Evolutionary conservation across 2,888 invertebrate genomes (phyloP).

Genomic region (Barypeithes pellucidus): DNA sequence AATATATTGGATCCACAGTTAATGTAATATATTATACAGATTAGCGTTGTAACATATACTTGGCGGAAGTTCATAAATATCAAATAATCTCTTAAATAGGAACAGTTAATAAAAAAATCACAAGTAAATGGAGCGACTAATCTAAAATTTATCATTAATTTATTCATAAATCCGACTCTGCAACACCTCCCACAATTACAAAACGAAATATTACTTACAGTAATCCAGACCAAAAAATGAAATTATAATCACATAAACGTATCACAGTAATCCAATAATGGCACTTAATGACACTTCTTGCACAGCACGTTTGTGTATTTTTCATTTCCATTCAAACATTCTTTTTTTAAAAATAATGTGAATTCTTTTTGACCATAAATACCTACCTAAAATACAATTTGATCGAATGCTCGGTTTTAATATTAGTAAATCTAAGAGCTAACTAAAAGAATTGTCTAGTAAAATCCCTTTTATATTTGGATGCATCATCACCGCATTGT

Average conservation of each 20-base stretch:
- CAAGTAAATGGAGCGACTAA: too few relatives aligned
- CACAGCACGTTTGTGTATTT: slow-evolving; percentile 21
- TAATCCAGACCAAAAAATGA: slow-evolving; percentile 26
- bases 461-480: slow-evolving; percentile 54
- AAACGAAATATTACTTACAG: slow-evolving; percentile 37
- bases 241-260: slow-evolving; percentile 20
- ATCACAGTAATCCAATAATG: slow-evolving; percentile 30
- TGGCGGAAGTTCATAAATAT: too few relatives aligned
- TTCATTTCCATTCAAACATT: neutral
- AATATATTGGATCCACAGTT: too few relatives aligned
- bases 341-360: neutral
- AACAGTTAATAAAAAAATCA: too few relatives aligned
- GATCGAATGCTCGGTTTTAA: slow-evolving; percentile 31
- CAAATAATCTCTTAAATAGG: too few relatives aligned
- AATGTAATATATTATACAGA: too few relatives aligned
- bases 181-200: neutral
- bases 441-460: slow-evolving; percentile 51
- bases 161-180: too few relatives aligned
- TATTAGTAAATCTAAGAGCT: slow-evolving; percentile 52
- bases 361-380: neutral
- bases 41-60: too few relatives aligned
- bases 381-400: slow-evolving; percentile 47
- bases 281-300: slow-evolving; percentile 19
- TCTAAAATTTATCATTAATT: too few relatives aligned
- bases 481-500: slow-evolving; percentile 39